Percentiles rank a stretch among this genome's conserved stretches.
Evolutionary conservation across 2,888 invertebrate species (phyloP).

Genomic region (Hipparchia semele): DNA sequence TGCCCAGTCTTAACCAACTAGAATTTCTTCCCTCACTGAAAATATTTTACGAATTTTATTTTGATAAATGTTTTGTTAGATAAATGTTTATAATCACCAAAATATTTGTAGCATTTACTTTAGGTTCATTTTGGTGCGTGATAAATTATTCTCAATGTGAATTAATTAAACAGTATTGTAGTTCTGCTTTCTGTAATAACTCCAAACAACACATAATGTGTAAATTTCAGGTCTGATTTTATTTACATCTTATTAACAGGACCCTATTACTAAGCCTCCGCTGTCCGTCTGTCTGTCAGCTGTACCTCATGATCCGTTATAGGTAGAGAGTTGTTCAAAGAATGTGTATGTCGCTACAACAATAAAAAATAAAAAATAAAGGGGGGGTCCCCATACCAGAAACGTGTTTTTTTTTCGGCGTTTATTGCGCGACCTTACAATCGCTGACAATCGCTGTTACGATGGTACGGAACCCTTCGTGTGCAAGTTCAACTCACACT

Average conservation of each 20-base stretch:
- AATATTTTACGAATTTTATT: background rate
- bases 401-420: too few species aligned
- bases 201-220: conserved; percentile 61
- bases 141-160: conserved; percentile 41
- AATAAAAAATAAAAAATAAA: too few species aligned
- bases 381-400: too few species aligned
- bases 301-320: too few species aligned
- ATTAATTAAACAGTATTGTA: conserved; percentile 53
- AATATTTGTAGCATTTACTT: conserved; percentile 32
- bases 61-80: background rate
- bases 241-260: background rate
- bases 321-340: too few species aligned
- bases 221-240: conserved; percentile 56
- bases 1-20: conserved; percentile 5
- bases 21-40: background rate
- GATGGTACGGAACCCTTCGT: too few species aligned
- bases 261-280: too few species aligned
- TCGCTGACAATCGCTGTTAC: too few species aligned
- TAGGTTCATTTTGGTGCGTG: conserved; percentile 34
- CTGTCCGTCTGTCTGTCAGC: too few species aligned
- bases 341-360: too few species aligned
- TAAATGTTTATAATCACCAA: conserved; percentile 41
- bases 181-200: conserved; percentile 52
- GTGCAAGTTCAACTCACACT: too few species aligned
- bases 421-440: too few species aligned